A percentile compares a stretch with the other conserved stretches of the same genome.
Evolutionary conservation across 2,113 vertebrate genomes (phyloP).

Genomic region (Ciconia stormi): DNA sequence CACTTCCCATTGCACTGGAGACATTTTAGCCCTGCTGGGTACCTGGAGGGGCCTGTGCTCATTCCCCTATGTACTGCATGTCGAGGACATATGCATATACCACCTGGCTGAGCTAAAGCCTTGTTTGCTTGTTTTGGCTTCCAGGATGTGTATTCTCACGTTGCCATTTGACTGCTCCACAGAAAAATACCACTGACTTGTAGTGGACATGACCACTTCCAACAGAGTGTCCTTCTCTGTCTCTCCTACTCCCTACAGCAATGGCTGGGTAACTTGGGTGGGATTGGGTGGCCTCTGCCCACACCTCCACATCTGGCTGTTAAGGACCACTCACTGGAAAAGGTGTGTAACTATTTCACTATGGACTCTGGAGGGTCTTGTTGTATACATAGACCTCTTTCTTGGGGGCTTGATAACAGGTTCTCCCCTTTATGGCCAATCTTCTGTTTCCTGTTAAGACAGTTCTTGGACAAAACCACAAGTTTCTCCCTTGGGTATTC

Average conservation of each 20-base stretch:
- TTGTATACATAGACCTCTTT: background rate
- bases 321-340: background rate
- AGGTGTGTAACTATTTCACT: background rate
- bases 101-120: background rate
- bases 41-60: background rate
- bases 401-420: background rate
- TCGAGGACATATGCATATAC: background rate
- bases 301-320: background rate
- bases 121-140: background rate
- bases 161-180: background rate
- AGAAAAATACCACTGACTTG: background rate
- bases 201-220: background rate
- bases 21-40: background rate
- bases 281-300: background rate
- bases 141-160: background rate
- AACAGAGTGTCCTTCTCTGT: background rate
- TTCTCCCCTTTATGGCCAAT: background rate
- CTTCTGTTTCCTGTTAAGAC: background rate
- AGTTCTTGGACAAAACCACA: background rate
- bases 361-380: background rate
- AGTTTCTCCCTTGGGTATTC: background rate
- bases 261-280: background rate
- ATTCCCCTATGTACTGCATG: background rate
- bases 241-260: background rate
- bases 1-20: background rate